phyloP scores from a whole-genome alignment of 2,888 invertebrate species.

The Philereme vetulata region DNA sequence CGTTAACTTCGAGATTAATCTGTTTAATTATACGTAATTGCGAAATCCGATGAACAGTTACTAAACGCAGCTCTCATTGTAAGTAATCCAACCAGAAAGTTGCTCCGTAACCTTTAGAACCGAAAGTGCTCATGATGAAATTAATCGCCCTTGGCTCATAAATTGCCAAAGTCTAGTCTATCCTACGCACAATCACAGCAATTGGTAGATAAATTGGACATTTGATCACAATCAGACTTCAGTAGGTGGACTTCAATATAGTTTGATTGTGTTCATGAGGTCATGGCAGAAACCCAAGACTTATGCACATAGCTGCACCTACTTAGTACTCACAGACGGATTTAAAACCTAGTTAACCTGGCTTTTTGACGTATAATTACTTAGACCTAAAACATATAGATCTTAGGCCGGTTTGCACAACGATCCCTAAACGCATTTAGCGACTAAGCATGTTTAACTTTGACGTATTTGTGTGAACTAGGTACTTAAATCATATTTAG shows the following conservation, averaged over 20 bases:
- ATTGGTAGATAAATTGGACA: constrained; percentile 34
- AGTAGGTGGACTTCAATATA: constrained; percentile 24
- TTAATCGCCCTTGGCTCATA: constrained; percentile 40
- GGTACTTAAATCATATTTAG: too few species aligned
- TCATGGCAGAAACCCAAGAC: constrained; percentile 26
- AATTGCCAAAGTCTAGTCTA: constrained; percentile 38
- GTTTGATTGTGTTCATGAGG: constrained; percentile 7
- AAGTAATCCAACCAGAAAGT: constrained; percentile 20
- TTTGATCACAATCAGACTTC: constrained; percentile 30
- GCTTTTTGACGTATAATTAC: too few species aligned
- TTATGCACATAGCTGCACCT: too few species aligned
- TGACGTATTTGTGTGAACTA: too few species aligned
- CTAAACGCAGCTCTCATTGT: constrained; percentile 21
- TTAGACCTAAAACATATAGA: too few species aligned
- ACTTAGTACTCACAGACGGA: too few species aligned
- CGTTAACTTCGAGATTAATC: constrained; percentile 22
- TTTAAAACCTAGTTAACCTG: too few species aligned
- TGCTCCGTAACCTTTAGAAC: constrained; percentile 29
- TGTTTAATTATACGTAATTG: constrained; percentile 29
- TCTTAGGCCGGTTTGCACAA: too few species aligned
- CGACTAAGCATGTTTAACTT: too few species aligned
- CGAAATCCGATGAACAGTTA: constrained; percentile 28
- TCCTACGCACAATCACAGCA: constrained; percentile 38
- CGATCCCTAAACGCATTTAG: too few species aligned
- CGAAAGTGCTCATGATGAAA: constrained; percentile 37